These are phyloP conservation scores for Gonioctena quinquepunctata DNA, from an alignment of 1,140 invertebrate genomes.

Conservation along the genomic window DNA sequence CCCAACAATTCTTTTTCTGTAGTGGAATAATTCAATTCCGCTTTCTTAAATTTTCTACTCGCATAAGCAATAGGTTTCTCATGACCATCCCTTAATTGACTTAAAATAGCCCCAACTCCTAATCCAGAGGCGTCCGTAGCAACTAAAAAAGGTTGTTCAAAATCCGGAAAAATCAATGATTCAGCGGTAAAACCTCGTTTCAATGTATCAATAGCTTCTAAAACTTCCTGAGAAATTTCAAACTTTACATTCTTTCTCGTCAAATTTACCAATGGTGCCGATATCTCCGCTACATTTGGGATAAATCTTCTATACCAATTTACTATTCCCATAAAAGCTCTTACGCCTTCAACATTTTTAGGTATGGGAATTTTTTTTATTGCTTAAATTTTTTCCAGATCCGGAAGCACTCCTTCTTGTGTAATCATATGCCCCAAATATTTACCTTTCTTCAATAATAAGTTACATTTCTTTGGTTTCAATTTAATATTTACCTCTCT, in stretches of 20 bases:
- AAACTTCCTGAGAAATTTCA: neutral
- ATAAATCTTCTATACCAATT: conserved; percentile 30
- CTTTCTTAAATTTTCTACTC: conserved; percentile 1
- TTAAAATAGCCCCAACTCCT: conserved; percentile 23
- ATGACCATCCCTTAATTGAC: neutral
- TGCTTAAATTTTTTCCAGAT: conserved; percentile 20
- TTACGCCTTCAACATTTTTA: conserved; percentile 8
- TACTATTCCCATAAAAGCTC: conserved; percentile 20
- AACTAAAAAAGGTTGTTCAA: conserved; percentile 46
- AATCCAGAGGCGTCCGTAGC: conserved; percentile 50
- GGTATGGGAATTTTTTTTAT: conserved; percentile 21
- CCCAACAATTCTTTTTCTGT: conserved; percentile 18
- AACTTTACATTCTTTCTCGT: conserved; percentile 10
- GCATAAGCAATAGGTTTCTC: conserved; percentile 13
- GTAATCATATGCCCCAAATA: conserved; percentile 25
- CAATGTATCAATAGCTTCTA: conserved; percentile 8
- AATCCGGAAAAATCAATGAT: conserved; percentile 46
- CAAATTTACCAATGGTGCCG: conserved; percentile 12
- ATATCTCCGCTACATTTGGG: conserved; percentile 7
- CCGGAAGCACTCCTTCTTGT: conserved; percentile 8
- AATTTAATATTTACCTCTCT: conserved; percentile 13
- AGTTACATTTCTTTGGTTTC: conserved; percentile 6
- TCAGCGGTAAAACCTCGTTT: conserved; percentile 23
- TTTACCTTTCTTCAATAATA: conserved; percentile 21
- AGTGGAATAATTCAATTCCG: conserved; percentile 16